Conservation (phyloP, 2,888 invertebrate genomes). For the Sarcophaga variegata region DNA sequence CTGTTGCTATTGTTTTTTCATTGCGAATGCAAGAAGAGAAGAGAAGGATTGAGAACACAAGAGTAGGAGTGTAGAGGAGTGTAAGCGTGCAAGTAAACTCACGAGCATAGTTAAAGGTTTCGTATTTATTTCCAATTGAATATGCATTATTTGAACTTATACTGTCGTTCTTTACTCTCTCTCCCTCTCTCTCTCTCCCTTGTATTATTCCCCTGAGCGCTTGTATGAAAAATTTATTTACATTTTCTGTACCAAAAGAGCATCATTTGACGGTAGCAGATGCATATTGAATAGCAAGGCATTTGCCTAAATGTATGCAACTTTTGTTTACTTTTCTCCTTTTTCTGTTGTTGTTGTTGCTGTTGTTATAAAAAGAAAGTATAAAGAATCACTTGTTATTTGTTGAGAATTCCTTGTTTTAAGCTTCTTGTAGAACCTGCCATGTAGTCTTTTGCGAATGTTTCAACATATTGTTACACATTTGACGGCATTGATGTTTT, state of each 20-base stretch:
- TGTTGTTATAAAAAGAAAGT: constrained; percentile 24
- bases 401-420: constrained; percentile 40
- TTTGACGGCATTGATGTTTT: constrained; percentile 26
- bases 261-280: not conserved
- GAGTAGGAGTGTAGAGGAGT: not conserved
- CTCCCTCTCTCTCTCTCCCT: too few relatives aligned
- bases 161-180: not conserved
- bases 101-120: constrained; percentile 41
- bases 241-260: constrained; percentile 25
- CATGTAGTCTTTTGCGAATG: constrained; percentile 49
- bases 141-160: constrained; percentile 60
- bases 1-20: not conserved
- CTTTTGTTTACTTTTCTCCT: too few relatives aligned
- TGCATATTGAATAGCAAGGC: not conserved
- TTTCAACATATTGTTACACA: constrained; percentile 42
- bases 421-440: constrained; percentile 48
- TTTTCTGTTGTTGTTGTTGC: too few relatives aligned
- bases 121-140: constrained; percentile 61
- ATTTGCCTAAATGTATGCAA: not conserved
- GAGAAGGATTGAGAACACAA: not conserved
- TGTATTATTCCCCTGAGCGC: not conserved
- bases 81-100: not conserved
- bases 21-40: too few relatives aligned
- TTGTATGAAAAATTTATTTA: constrained; percentile 26
- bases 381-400: constrained; percentile 45